Conservation (phyloP, 1,140 invertebrate species). For the Agraylea sexmaculata region DNA sequence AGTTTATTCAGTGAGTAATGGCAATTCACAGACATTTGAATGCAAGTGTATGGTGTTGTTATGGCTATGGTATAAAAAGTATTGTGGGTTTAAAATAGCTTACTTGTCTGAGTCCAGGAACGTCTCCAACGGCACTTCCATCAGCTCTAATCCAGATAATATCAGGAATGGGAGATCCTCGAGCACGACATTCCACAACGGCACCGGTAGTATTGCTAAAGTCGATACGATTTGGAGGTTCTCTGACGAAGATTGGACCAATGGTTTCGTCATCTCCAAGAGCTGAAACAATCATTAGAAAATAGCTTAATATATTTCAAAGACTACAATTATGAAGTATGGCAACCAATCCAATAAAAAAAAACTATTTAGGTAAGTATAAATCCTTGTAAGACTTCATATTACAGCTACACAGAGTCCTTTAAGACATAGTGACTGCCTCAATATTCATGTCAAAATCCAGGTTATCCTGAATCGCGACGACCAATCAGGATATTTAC, state of each 20-base stretch:
- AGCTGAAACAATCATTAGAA: conserved; percentile 24
- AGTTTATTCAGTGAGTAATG: no score
- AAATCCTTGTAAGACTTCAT: neutral
- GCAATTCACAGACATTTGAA: no score
- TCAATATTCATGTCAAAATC: no score
- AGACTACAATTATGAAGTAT: neutral
- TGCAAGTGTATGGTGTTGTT: no score
- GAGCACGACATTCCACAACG: conserved; percentile 82
- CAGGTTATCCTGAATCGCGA: no score
- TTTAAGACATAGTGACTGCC: no score
- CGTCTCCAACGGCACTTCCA: conserved; percentile 77
- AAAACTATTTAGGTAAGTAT: neutral
- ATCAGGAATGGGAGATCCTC: conserved; percentile 79
- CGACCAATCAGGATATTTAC: no score
- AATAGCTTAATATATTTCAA: conserved; percentile 1
- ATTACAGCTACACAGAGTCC: neutral
- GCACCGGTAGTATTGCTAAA: conserved; percentile 91
- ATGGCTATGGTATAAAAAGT: no score
- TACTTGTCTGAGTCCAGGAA: conserved; percentile 76
- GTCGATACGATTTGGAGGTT: conserved; percentile 81
- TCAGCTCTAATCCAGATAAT: conserved; percentile 86
- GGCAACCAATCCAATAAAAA: neutral
- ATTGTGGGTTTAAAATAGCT: conserved; percentile 10
- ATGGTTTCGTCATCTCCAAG: conserved; percentile 55
- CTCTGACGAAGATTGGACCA: conserved; percentile 83